Base-by-base conservation (phyloP, 1,140 invertebrate genomes). In the Anagrus nilaparvatae region DNA sequence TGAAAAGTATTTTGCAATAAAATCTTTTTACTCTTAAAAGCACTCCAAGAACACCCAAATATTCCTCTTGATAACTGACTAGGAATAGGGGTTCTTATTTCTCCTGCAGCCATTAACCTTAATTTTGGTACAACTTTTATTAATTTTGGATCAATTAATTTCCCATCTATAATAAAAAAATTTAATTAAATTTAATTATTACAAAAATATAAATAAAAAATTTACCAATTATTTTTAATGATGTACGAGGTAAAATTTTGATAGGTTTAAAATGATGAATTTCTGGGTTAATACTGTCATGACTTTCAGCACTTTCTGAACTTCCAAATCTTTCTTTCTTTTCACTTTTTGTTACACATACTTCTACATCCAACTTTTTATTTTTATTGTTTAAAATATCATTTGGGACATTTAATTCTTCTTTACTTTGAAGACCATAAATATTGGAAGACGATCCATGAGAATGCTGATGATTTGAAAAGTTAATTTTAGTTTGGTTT, bases 181-280 rank as follows among this genome's bases (percentile, higher is more conserved):
- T 16, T 23, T 28, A 38, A 38, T 38, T 48, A 6, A 17, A 47
- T 41, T 43, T 4, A 27, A 1, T 17, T 12, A 2, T 19, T 3
- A 40, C 21, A 8, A 31, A 34, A 24, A 51, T 21, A 12, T 21
- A 29, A 37, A 9, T 6, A 16, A 28, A 9, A 18, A 31, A 27
- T 16, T 44, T 44, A 65, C 65, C 67, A 44, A 54, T 56, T 23
- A 55, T 37, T 47, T 60, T 59, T 8, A 69, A 48, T 7, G 66
- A 56, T 10, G 67, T 70, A 39, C 68, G 63, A 35, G 73, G 71
- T 48, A 70, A 65, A 19, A 69, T 63, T 49, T 70, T 69, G 28
- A 75, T 75, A 14, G 74, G 74, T 46, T 75, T 75, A 36, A 76
- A 76, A 48, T 74, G 67, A 54, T 74, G 73, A 48, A 75, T 71